Base-by-base conservation (phyloP, 30 jellyfish, hydroid and myxozoan genomes). In the Sanderia malayensis region DNA sequence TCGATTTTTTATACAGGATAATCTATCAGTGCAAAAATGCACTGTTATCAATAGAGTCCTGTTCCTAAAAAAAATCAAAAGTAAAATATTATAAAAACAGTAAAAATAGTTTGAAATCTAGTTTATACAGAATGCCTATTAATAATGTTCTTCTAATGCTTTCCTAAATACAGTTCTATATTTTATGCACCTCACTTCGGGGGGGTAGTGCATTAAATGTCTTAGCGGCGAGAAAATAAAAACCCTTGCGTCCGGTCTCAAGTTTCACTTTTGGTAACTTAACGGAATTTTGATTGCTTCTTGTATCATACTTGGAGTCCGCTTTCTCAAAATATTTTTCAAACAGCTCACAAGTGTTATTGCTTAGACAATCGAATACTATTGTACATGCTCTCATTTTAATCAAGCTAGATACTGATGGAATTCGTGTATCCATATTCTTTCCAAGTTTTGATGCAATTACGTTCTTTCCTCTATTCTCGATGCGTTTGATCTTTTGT, bases 201-300 rank as follows among this genome's bases (percentile, higher is more conserved):
- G 31, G 79, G 79, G 8, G 79, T 66, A 66, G 68, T 66, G 79
- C 79, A 66, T 66, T 66, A 66, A 66, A 66, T n/a, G 79, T 66
- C 44, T 66, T 66, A 66, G 87, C 79, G 31, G 61, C 87, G 34
- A 75, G 87, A 75, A 62, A 75, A 73, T 73, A 57, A 37, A 75
- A 75, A 37, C 80, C 63, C 63, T 61, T 61, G 70, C 80, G 80
- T 75, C 80, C 87, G 22, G 87, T 75, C 87, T 75, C 87, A 75
- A 75, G 70, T 57, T 58, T 44, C 58, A 75, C 80, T n/a, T 61
- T 75, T 70, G 69, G 87, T 44, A 75, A 58, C 57, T 58, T 75
- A 24, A 75, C 87, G 44, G 86, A 53, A 73, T 24, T 53, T 28
- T 53, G 65, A 73, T 73, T 57, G 47, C 57, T 73, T 17, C 68